Evolutionary conservation across 2,888 invertebrate genomes (phyloP).

Genomic region (Griposia aprilina): DNA sequence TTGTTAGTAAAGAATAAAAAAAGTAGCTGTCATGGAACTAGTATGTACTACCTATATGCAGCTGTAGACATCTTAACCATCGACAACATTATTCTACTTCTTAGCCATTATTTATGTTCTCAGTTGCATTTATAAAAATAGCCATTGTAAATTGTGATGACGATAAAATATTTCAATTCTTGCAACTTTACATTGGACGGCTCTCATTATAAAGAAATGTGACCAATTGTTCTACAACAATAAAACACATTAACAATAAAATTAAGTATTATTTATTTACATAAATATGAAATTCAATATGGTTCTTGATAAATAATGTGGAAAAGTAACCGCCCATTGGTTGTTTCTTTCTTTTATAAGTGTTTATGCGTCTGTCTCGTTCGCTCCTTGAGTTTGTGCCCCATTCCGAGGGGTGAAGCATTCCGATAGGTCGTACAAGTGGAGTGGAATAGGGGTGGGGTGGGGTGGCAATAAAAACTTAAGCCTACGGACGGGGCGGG

Average conservation of each 20-base stretch:
- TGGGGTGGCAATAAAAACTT: conserved; percentile 79
- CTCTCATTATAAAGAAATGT: conserved; percentile 51
- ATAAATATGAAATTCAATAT: conserved; percentile 52
- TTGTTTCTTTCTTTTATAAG: conserved; percentile 63
- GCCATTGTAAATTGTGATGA: conserved; percentile 38
- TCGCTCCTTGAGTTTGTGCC: conserved; percentile 71
- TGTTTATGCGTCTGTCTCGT: conserved; percentile 78
- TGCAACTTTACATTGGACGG: conserved; percentile 34
- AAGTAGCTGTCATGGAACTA: background rate
- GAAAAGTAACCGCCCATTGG: conserved; percentile 65
- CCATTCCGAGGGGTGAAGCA: conserved; percentile 73
- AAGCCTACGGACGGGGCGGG: conserved; percentile 81
- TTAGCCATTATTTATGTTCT: conserved; percentile 33
- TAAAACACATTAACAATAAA: conserved; percentile 49
- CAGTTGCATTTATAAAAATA: conserved; percentile 21
- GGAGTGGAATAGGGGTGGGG: conserved; percentile 74
- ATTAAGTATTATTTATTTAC: conserved; percentile 49
- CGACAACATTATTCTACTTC: conserved; percentile 49
- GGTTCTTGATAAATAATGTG: conserved; percentile 41
- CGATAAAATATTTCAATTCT: conserved; percentile 42
- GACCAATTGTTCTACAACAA: conserved; percentile 53
- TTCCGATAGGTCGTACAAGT: conserved; percentile 76
- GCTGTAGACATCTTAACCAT: conserved; percentile 24
- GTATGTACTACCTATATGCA: background rate
- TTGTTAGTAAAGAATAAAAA: conserved; percentile 25